Evolutionary conservation across 2,113 vertebrate genomes (phyloP).

Genomic region (Cyanoramphus novaezelandiae): DNA sequence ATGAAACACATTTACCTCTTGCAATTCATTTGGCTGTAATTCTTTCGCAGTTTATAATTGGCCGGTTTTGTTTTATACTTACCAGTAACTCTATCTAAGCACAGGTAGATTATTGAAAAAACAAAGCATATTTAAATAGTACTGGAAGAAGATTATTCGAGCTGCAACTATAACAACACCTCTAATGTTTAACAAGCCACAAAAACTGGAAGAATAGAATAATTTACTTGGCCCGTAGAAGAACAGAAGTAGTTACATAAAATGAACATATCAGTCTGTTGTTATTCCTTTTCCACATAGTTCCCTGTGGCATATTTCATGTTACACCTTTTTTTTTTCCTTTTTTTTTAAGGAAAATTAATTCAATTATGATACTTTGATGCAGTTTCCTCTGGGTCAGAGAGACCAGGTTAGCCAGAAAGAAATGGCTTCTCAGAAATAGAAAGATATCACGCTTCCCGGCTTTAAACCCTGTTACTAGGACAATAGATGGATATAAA

Average conservation of each 20-base stretch:
- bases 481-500: slow-evolving; percentile 30
- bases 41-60: slow-evolving; percentile 31
- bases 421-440: slow-evolving; percentile 24
- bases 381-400: slow-evolving; percentile 53
- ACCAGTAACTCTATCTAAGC: neutral
- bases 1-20: slow-evolving; percentile 4
- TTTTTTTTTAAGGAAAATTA: slow-evolving; percentile 47
- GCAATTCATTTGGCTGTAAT: slow-evolving; percentile 34
- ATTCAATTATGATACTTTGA: slow-evolving; percentile 43
- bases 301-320: slow-evolving; percentile 52
- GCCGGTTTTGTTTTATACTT: neutral
- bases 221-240: slow-evolving; percentile 60
- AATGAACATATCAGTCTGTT: slow-evolving; percentile 40
- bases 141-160: slow-evolving; percentile 3
- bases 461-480: slow-evolving; percentile 23
- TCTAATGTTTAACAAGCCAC: slow-evolving; percentile 41
- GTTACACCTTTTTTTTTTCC: neutral
- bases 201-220: slow-evolving; percentile 37
- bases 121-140: slow-evolving; percentile 6
- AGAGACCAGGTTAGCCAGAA: slow-evolving; percentile 32
- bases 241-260: slow-evolving; percentile 57
- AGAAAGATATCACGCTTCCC: slow-evolving; percentile 2
- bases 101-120: neutral
- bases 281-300: slow-evolving; percentile 47
- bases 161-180: slow-evolving; percentile 28